These are phyloP conservation scores for Styela clava DNA, from an alignment of 23 tunicate genomes.

Conservation along the genomic window DNA sequence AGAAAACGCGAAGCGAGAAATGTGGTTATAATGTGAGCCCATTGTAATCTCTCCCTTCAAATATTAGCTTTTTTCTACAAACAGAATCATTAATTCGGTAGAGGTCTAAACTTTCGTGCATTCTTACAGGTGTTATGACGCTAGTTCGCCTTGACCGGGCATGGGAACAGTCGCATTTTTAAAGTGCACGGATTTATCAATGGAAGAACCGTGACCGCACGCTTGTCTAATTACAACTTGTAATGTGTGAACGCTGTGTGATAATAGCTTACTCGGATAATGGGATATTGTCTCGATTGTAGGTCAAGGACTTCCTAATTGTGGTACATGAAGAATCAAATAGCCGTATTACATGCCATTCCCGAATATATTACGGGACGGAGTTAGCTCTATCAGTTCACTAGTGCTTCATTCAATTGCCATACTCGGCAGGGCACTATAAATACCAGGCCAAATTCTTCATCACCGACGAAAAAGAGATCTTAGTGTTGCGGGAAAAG, in stretches of 20 bases:
- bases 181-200: background rate
- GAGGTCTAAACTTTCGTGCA: too few species aligned
- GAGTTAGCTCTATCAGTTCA: too few species aligned
- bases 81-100: too few species aligned
- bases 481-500: background rate
- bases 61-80: background rate
- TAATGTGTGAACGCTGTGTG: background rate
- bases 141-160: background rate
- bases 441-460: too few species aligned
- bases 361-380: too few species aligned
- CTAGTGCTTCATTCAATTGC: too few species aligned
- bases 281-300: background rate
- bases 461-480: too few species aligned
- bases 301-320: background rate
- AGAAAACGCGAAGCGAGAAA: too few species aligned
- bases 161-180: background rate
- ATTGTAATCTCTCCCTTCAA: background rate
- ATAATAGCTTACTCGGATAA: background rate
- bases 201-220: background rate
- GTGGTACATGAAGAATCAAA: background rate
- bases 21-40: too few species aligned
- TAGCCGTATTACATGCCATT: too few species aligned
- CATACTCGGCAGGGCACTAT: too few species aligned
- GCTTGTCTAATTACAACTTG: background rate
- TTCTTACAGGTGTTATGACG: background rate